These are phyloP conservation scores for Platycnemis pennipes DNA, from an alignment of 2,888 invertebrate genomes.

Conservation along the genomic window DNA sequence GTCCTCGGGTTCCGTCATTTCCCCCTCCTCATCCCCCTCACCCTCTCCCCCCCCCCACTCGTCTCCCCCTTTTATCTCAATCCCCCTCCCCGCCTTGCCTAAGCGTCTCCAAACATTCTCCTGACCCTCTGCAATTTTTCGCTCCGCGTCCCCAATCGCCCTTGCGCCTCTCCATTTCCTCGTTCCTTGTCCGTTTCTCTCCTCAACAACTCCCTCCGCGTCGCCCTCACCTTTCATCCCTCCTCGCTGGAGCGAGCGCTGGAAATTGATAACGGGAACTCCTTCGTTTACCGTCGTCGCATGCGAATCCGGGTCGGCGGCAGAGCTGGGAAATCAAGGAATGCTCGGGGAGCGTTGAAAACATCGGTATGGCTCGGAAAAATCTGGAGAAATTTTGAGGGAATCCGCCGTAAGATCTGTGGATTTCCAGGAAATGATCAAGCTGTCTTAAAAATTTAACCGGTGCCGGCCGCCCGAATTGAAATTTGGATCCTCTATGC, in stretches of 20 bases:
- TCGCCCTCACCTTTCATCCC: too few relatives aligned
- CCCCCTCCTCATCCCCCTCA: not conserved
- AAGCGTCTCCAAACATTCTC: not conserved
- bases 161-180: not conserved
- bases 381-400: too few relatives aligned
- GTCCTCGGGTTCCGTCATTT: not conserved
- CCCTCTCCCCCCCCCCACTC: not conserved
- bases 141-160: not conserved
- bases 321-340: too few relatives aligned
- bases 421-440: too few relatives aligned
- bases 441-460: too few relatives aligned
- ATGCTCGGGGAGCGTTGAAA: too few relatives aligned
- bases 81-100: not conserved
- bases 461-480: too few relatives aligned
- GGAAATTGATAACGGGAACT: slow-evolving; percentile 49
- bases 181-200: not conserved
- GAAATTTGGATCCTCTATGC: too few relatives aligned
- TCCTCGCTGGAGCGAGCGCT: not conserved
- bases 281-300: slow-evolving; percentile 20
- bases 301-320: too few relatives aligned
- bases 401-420: too few relatives aligned
- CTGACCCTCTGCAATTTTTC: not conserved
- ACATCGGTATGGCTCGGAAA: too few relatives aligned
- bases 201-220: not conserved
- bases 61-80: not conserved